Percentiles rank a stretch among this genome's conserved stretches.
These are phyloP conservation scores for Rhadina sibilatrix DNA, from an alignment of 2,113 vertebrate genomes.

Conservation along the genomic window DNA sequence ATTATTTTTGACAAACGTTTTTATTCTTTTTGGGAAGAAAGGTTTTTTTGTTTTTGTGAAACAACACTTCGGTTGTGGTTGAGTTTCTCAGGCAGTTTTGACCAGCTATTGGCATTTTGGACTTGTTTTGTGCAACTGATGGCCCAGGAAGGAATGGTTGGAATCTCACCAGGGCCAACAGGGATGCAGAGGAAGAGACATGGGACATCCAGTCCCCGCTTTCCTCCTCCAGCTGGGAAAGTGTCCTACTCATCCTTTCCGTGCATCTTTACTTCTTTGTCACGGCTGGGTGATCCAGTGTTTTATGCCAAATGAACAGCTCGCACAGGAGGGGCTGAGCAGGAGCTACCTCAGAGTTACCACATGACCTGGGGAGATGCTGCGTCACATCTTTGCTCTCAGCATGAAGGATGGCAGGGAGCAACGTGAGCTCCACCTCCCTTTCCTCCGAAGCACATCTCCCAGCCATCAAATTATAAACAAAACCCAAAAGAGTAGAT, in stretches of 20 bases:
- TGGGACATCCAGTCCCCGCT: background rate
- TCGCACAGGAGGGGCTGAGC: background rate
- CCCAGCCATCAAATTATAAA: background rate
- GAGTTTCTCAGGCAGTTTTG: background rate
- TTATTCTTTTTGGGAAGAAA: background rate
- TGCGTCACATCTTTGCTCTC: background rate
- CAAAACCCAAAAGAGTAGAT: background rate
- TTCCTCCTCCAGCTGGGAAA: background rate
- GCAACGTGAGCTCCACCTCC: background rate
- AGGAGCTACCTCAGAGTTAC: conserved; percentile 5
- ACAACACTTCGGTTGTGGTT: background rate
- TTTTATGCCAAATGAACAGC: conserved; percentile 32
- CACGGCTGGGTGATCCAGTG: background rate
- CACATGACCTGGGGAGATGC: background rate
- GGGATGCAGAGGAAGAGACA: background rate
- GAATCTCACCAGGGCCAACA: background rate
- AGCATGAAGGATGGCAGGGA: background rate
- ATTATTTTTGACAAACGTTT: background rate
- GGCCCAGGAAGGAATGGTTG: background rate
- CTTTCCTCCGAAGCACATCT: background rate
- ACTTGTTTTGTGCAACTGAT: background rate
- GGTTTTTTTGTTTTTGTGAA: background rate
- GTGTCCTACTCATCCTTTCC: background rate
- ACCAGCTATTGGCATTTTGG: background rate
- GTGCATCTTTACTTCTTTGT: background rate